A percentile compares a stretch with the other conserved stretches of the same genome.
phyloP scores from a whole-genome alignment of 2,113 vertebrate species.

The Proterorhinus semilunaris region DNA sequence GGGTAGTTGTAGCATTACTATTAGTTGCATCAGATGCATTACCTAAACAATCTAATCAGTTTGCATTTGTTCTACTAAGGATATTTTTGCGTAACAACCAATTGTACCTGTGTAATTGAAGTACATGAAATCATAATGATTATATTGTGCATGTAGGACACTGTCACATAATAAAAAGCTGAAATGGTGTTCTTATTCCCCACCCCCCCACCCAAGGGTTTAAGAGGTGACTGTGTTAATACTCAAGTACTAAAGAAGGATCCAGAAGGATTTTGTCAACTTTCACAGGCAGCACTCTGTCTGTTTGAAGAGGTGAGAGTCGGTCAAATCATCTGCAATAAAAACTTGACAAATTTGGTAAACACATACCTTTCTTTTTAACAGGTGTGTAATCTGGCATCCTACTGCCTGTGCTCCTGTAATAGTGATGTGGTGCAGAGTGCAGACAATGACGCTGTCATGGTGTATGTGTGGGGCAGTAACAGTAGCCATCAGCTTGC shows the following conservation, averaged over 20 bases:
- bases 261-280: constrained; percentile 75
- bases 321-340: not conserved
- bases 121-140: not conserved
- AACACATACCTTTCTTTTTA: not conserved
- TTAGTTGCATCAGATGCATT: too few species aligned
- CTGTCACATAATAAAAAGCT: too few species aligned
- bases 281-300: constrained; percentile 78
- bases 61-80: not conserved
- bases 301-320: constrained; percentile 78
- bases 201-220: too few species aligned
- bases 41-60: not conserved
- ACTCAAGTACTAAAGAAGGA: constrained; percentile 79
- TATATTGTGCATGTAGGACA: too few species aligned
- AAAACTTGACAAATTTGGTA: not conserved
- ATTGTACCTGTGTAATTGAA: too few species aligned
- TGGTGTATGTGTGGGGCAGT: constrained; percentile 83
- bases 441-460: constrained; percentile 65
- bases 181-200: not conserved
- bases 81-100: too few species aligned
- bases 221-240: constrained; percentile 71
- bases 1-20: too few species aligned
- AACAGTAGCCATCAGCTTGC: constrained; percentile 84
- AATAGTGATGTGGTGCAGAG: constrained; percentile 63
- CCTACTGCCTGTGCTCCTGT: constrained; percentile 79
- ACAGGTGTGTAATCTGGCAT: constrained; percentile 80